Percentiles rank a stretch among this genome's conserved stretches.
Conservation (phyloP, 2,113 vertebrate species). For the Elaphurus davidianus region DNA sequence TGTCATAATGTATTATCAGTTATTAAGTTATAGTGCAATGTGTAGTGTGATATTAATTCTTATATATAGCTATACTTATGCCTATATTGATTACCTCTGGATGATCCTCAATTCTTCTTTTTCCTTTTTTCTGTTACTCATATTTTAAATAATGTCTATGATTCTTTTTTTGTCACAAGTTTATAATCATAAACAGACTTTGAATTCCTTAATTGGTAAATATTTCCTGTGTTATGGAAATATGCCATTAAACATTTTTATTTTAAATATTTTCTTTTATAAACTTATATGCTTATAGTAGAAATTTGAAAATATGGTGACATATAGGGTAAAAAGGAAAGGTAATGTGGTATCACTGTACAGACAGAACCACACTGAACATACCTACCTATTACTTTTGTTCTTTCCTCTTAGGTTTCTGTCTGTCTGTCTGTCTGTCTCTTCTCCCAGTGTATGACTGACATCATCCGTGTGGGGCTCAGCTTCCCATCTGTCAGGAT, state of each 20-base stretch:
- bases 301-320: not conserved
- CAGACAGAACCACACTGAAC: not conserved
- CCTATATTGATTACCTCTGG: not conserved
- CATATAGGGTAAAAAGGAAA: not conserved
- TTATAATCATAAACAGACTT: not conserved
- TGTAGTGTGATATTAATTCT: not conserved
- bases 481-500: not conserved
- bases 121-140: not conserved
- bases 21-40: not conserved
- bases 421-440: not conserved
- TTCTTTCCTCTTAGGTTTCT: not conserved
- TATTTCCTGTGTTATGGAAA: not conserved
- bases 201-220: not conserved
- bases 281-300: not conserved
- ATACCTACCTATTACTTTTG: not conserved
- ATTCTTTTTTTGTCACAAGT: not conserved
- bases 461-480: too few species aligned
- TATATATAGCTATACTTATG: not conserved
- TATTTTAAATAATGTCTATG: not conserved
- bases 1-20: not conserved
- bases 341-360: not conserved
- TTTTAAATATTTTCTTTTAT: not conserved
- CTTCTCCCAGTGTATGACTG: not conserved
- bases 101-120: not conserved
- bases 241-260: not conserved